Base-by-base conservation (phyloP, 2,888 invertebrate species). In the Argynnis bischoffii region DNA sequence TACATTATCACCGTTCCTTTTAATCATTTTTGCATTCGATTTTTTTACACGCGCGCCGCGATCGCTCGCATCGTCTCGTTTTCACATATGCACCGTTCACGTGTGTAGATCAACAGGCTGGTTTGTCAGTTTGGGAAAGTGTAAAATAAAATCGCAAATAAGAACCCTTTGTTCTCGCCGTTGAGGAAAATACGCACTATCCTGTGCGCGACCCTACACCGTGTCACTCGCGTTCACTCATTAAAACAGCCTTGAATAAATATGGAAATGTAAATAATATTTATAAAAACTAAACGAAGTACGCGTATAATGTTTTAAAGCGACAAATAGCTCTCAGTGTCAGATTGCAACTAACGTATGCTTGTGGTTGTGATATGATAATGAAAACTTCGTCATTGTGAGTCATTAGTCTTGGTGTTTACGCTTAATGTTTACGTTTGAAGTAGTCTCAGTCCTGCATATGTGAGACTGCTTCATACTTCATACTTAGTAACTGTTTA, bases 1-100 rank as follows among this genome's bases (percentile, higher is more conserved):
- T 84, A 90, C 91, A 92, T 92, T 92, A 91, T 91, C 92, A 86
- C 90, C 82, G 85, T 92, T 92, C 84, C 89, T 90, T 92, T 91
- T 92, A 88, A 92, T 92, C 92, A 92, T 92, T 92, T 91, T 92
- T 90, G 85, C 86, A 89, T 90, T 88, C 82, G 79, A 85, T 88
- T 89, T 86, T 86, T 89, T 83, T 84, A 84, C 79, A 85, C 85
- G 82, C 86, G 83, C 87, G 87, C 86, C 86, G 85, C 83, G 82
- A 79, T 81, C 83, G 78, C 82, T 85, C 81, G 82, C 90, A 90
- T 90, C 84, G 79, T 89, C 81, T 80, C 81, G 81, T 86, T 83
- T 83, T 84, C 83, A 84, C 84, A 85, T 88, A 88, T 86, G 86
- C 84, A 84, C 75, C 74, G 74, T 77, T 79, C 79, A 79, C 90